Conservation (phyloP, 2,888 invertebrate species). For the Acleris holmiana region DNA sequence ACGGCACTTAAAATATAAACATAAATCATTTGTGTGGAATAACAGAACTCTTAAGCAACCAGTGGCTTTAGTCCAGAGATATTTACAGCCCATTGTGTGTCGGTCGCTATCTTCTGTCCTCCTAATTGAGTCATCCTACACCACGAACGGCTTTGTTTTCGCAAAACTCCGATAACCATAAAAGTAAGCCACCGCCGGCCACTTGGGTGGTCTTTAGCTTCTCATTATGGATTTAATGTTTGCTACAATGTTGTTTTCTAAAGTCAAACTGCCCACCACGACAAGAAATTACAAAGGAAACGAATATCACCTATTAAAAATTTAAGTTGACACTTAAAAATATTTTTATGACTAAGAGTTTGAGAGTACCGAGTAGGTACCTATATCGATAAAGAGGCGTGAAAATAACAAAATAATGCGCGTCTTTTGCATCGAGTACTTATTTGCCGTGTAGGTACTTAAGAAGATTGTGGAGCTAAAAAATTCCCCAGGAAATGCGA, state of each 20-base stretch:
- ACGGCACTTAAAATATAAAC: constrained; percentile 28
- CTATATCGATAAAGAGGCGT: constrained; percentile 39
- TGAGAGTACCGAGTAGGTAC: too few relatives aligned
- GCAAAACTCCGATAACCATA: constrained; percentile 69
- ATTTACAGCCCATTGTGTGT: constrained; percentile 73
- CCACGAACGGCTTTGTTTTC: constrained; percentile 72
- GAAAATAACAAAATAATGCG: neutral
- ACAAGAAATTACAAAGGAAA: constrained; percentile 29
- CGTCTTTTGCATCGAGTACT: too few relatives aligned
- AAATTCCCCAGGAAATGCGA: too few relatives aligned
- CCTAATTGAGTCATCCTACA: constrained; percentile 81
- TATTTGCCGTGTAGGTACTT: too few relatives aligned
- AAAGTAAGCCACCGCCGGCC: constrained; percentile 58
- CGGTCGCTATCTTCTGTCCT: constrained; percentile 64
- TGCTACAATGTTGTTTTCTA: constrained; percentile 42
- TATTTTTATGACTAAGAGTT: constrained; percentile 31
- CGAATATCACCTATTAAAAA: constrained; percentile 32
- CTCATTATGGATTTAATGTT: constrained; percentile 40
- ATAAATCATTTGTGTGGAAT: constrained; percentile 30
- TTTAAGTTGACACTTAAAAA: constrained; percentile 30
- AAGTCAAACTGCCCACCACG: constrained; percentile 18
- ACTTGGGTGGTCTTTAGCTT: constrained; percentile 68
- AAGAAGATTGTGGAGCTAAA: too few relatives aligned
- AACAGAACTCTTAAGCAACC: constrained; percentile 13
- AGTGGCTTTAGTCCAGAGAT: constrained; percentile 50